These are phyloP conservation scores for Lagopus muta DNA, from an alignment of 2,113 vertebrate species.

Conservation along the genomic window DNA sequence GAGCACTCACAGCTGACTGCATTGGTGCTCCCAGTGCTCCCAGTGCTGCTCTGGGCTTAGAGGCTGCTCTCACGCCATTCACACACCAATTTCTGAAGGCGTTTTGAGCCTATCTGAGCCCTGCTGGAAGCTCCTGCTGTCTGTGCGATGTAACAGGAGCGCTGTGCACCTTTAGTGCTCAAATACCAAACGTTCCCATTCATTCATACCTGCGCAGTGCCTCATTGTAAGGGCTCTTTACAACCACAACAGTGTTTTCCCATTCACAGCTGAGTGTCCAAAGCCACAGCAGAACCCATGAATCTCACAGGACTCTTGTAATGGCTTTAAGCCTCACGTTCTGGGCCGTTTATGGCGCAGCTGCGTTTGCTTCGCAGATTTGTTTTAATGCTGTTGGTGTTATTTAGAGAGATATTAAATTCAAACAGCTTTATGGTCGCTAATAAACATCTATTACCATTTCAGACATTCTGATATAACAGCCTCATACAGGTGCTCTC, in stretches of 20 bases:
- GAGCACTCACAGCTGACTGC: not conserved
- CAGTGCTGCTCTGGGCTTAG: not conserved
- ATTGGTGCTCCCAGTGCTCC: not conserved
- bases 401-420: conserved; percentile 53
- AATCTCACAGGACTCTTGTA: conserved; percentile 45
- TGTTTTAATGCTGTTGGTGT: conserved; percentile 43
- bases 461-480: conserved; percentile 57
- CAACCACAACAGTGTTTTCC: not conserved
- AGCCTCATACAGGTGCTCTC: conserved; percentile 63
- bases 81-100: not conserved
- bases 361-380: conserved; percentile 28
- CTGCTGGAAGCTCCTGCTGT: not conserved
- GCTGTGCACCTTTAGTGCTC: not conserved
- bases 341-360: not conserved
- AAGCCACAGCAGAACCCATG: conserved; percentile 34
- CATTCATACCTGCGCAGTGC: not conserved
- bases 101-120: not conserved
- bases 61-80: rapidly evolving
- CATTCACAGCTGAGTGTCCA: not conserved
- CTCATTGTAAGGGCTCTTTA: not conserved
- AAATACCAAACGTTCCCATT: not conserved
- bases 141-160: rapidly evolving
- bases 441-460: conserved; percentile 76
- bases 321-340: conserved; percentile 54
- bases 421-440: conserved; percentile 63